Evolutionary conservation across 2,797 vertebrate species (phyloP).

Genomic region (Silurus aristotelis): DNA sequence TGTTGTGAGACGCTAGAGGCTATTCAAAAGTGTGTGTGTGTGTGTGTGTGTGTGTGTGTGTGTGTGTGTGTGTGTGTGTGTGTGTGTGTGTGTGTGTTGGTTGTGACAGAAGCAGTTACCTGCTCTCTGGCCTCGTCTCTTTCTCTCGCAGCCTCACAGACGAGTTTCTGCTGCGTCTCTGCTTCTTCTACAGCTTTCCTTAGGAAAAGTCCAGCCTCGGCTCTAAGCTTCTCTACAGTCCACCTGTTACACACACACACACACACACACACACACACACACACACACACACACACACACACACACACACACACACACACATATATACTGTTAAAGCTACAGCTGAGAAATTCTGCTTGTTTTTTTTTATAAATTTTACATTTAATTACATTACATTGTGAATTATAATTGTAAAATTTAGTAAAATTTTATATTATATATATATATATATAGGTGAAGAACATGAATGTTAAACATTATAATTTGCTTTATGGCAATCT

Average conservation of each 20-base stretch:
- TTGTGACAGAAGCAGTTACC: constrained; percentile 49
- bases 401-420: no score
- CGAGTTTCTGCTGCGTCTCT: constrained; percentile 42
- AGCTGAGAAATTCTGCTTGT: no score
- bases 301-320: no score
- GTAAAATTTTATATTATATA: no score
- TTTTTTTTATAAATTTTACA: no score
- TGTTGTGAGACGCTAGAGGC: constrained; percentile 23
- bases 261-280: background rate
- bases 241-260: constrained; percentile 54
- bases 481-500: constrained; percentile 1
- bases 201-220: constrained; percentile 60
- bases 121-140: constrained; percentile 60
- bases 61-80: constrained; percentile 21
- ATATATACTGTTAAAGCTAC: no score
- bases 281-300: no score
- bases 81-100: constrained; percentile 15
- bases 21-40: constrained; percentile 1
- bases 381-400: no score
- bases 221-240: constrained; percentile 60
- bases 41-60: constrained; percentile 23
- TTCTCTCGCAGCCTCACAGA: constrained; percentile 52
- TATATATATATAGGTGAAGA: no score
- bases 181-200: constrained; percentile 61
- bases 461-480: background rate